phyloP scores from a whole-genome alignment of 2,113 vertebrate species.

The Pseudorhombus dupliciocellatus region DNA sequence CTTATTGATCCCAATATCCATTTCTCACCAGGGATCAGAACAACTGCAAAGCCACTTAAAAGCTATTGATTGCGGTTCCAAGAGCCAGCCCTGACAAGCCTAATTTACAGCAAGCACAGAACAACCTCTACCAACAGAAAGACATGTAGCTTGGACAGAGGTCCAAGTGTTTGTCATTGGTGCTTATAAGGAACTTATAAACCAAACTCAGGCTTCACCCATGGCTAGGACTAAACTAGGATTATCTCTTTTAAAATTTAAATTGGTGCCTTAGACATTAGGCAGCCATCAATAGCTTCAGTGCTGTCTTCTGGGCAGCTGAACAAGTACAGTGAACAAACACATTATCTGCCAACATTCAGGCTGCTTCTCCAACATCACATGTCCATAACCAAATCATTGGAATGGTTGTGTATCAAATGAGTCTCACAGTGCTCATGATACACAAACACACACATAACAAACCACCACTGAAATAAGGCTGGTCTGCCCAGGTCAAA shows the following conservation, averaged over 20 bases:
- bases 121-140: background rate
- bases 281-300: too few species aligned
- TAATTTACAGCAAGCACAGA: constrained; percentile 60
- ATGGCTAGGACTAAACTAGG: too few species aligned
- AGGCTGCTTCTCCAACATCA: too few species aligned
- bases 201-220: background rate
- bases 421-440: too few species aligned
- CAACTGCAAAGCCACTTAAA: constrained; percentile 76
- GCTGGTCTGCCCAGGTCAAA: background rate
- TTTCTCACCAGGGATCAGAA: constrained; percentile 73
- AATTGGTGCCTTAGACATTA: too few species aligned
- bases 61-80: constrained; percentile 75
- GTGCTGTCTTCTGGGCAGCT: too few species aligned
- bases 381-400: too few species aligned
- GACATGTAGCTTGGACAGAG: background rate
- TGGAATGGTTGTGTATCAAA: too few species aligned
- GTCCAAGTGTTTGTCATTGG: background rate
- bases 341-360: too few species aligned
- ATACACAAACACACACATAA: background rate
- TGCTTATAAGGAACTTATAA: too few species aligned
- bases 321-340: too few species aligned
- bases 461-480: background rate
- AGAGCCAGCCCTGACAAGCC: constrained; percentile 46
- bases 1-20: constrained; percentile 77
- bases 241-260: background rate